Conservation (phyloP, 1,140 invertebrate genomes). For the Luehdorfia chinensis region DNA sequence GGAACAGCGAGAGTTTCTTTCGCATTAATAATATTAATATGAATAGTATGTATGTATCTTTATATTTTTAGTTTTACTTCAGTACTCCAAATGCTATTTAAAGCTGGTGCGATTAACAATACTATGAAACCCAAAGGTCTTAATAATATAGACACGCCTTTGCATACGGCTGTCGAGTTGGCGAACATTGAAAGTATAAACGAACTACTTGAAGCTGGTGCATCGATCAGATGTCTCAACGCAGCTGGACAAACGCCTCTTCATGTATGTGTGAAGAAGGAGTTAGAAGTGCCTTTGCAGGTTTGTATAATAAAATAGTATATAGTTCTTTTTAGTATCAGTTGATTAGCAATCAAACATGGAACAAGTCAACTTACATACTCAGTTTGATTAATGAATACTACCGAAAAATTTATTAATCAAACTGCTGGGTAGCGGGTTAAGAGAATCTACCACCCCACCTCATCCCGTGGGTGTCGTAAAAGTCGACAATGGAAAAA, state of each 20-base stretch:
- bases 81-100: conserved; percentile 57
- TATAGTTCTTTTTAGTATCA: neutral
- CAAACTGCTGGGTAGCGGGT: too few relatives aligned
- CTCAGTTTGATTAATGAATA: too few relatives aligned
- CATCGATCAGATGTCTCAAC: conserved; percentile 76
- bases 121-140: conserved; percentile 42
- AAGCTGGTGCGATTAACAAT: conserved; percentile 45
- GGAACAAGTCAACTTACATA: too few relatives aligned
- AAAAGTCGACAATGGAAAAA: too few relatives aligned
- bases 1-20: too few relatives aligned
- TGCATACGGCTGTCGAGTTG: conserved; percentile 79
- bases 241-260: conserved; percentile 78
- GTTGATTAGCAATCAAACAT: too few relatives aligned
- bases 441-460: too few relatives aligned
- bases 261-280: conserved; percentile 77
- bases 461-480: too few relatives aligned
- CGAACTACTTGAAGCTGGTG: conserved; percentile 74
- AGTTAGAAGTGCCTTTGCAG: conserved; percentile 66
- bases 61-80: conserved; percentile 44
- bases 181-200: conserved; percentile 76
- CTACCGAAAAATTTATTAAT: too few relatives aligned
- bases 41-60: neutral
- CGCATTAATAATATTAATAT: too few relatives aligned
- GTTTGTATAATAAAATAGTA: too few relatives aligned
- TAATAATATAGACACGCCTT: conserved; percentile 67